Base-by-base conservation (phyloP, 2,888 invertebrate genomes). In the Oconnorella tubifera region DNA sequence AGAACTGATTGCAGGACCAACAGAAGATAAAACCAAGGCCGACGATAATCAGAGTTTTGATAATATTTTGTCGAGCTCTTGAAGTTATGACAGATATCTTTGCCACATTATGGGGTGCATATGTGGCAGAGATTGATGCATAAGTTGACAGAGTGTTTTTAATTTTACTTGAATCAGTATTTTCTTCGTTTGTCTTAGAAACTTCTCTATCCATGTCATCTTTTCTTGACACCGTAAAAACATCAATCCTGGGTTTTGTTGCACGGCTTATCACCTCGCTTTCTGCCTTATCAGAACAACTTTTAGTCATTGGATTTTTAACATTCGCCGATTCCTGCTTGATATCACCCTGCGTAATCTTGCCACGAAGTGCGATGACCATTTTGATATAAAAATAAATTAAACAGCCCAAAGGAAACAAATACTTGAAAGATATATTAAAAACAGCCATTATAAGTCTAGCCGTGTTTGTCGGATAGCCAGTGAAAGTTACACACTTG, bases 321-420 rank as follows among this genome's bases (percentile, higher is more conserved):
- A n/a, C n/a, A n/a, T n/a, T n/a, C n/a, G n/a, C n/a, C n/a, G n/a
- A n/a, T n/a, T n/a, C n/a, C n/a, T n/a, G n/a, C n/a, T n/a, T n/a
- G n/a, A n/a, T n/a, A n/a, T n/a, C n/a, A n/a, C n/a, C n/a, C n/a
- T n/a, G n/a, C n/a, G n/a, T n/a, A 1, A 51, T 27, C 6, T 25
- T 51, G 6, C 53, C 14, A 6, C 53, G 14, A 6, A 51, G 6
- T 6, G 53, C 25, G 10, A 66, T 40, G 28, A 58, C 62, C 57
- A 70, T 71, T 10, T 60, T 50, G 23, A 33, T 57, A 62, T 71
- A 71, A 57, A 60, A 70, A 48, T 50, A 61, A 56, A 58, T 48
- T n/a, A 70, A 33, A 51, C 66, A 28, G n/a, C 33, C 25, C 1
- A 70, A 58, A 3, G 71, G 71, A 1, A 67, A 19, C 27, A 70